Base-by-base conservation (phyloP, 1,140 invertebrate genomes). In the Bicyclus anynana region DNA sequence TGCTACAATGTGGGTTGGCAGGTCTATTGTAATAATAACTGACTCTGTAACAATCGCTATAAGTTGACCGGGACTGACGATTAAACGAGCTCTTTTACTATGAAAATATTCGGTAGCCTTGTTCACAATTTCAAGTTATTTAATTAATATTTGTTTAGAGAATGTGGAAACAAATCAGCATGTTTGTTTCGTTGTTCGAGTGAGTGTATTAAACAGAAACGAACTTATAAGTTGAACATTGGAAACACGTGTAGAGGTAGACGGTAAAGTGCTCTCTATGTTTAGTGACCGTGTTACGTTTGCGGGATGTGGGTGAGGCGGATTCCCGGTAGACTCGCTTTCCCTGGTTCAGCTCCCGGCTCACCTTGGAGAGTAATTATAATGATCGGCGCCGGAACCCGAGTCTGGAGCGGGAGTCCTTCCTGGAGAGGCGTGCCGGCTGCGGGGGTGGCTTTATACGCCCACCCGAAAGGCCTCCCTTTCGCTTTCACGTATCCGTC, bases 341-440 rank as follows among this genome's bases (percentile, higher is more conserved):
- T 66, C 64, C 61, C 71, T 70, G 81, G 81, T 83, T 87, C 77
- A 69, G 78, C 82, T 82, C 82, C 72, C 78, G 72, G 69, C 81
- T 85, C 81, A 86, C 84, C 82, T 87, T 86, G 84, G 82, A 87
- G 84, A 87, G 81, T 87, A 87, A 87, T 87, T 87, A 87, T 87
- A 87, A 87, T 87, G 84, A 85, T 87, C 84, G 84, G 84, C 84
- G 82, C 84, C 84, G 82, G 80, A 87, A 80, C 80, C 82, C 80
- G 71, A 83, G 80, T 76, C 83, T 82, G 81, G 82, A 72, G 69
- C 74, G 79, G 79, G 77, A 78, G 68, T 81, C 69, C 76, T 85
- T 87, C 82, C 82, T 84, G 80, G 75, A 85, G 79, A 84, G 84
- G 84, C 82, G 84, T 84, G 77, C 80, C 82, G 62, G 66, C 80